Percentiles rank a stretch among this genome's conserved stretches.
Evolutionary conservation across 1,140 invertebrate species (phyloP).

Genomic region (Bombus breviceps): DNA sequence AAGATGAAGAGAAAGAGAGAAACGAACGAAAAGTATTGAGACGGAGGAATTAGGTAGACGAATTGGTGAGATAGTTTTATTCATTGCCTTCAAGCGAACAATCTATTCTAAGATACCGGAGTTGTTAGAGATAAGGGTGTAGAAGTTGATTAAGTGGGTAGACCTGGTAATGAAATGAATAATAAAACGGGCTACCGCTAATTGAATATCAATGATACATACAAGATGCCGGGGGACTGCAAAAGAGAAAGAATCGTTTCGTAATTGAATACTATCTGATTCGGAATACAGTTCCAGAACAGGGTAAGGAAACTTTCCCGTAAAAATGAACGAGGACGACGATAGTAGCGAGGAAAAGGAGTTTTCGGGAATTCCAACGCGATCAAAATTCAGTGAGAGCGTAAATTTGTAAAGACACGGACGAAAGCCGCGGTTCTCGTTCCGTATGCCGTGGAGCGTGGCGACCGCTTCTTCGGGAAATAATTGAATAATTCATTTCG

Average conservation of each 20-base stretch:
- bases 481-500: constrained; percentile 55
- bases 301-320: neutral
- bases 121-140: constrained; percentile 1
- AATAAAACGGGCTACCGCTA: neutral
- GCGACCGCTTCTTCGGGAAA: constrained; percentile 19
- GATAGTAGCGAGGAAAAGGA: neutral
- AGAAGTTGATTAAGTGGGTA: neutral
- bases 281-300: neutral
- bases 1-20: neutral
- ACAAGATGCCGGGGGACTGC: neutral
- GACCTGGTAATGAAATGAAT: constrained; percentile 20
- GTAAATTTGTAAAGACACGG: constrained; percentile 43
- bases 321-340: neutral
- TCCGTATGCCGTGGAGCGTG: neutral
- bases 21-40: neutral
- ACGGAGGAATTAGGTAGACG: neutral
- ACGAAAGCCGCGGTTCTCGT: neutral
- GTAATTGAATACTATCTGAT: constrained; percentile 10
- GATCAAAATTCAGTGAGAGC: constrained; percentile 44
- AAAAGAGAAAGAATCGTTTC: neutral
- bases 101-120: neutral
- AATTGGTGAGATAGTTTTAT: constrained; percentile 29
- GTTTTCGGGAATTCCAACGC: neutral
- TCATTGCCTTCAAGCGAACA: neutral
- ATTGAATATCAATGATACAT: constrained; percentile 24